These are phyloP conservation scores for Neoarius graeffei DNA, from an alignment of 2,113 vertebrate species.

Conservation along the genomic window DNA sequence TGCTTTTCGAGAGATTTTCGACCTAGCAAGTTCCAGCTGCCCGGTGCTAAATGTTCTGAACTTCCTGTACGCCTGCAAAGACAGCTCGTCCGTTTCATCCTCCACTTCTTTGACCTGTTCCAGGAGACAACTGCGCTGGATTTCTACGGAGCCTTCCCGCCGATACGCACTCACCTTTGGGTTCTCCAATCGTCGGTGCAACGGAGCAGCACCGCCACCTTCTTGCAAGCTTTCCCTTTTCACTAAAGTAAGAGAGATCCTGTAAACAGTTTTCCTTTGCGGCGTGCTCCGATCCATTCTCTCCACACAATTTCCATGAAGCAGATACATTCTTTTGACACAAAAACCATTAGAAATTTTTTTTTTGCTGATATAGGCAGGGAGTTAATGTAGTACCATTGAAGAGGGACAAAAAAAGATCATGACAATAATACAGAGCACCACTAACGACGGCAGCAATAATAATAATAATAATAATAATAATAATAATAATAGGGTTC, in stretches of 20 bases:
- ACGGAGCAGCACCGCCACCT: slow-evolving; percentile 7
- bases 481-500: not conserved
- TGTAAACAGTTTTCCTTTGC: slow-evolving; percentile 85
- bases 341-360: not conserved
- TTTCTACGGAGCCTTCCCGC: slow-evolving; percentile 60
- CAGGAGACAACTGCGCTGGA: slow-evolving; percentile 62
- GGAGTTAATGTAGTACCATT: not conserved
- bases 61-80: slow-evolving; percentile 69
- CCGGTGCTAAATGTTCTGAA: slow-evolving; percentile 90
- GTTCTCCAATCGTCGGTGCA: slow-evolving; percentile 54
- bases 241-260: slow-evolving; percentile 93
- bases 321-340: slow-evolving; percentile 78
- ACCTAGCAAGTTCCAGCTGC: slow-evolving; percentile 85
- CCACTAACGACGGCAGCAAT: not conserved
- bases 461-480: slow-evolving; percentile 1
- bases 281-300: slow-evolving; percentile 80
- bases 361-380: not conserved
- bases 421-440: slow-evolving; percentile 1
- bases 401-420: not conserved
- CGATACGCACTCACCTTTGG: slow-evolving; percentile 57
- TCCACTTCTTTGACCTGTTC: slow-evolving; percentile 75
- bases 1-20: slow-evolving; percentile 68
- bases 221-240: slow-evolving; percentile 82
- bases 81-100: slow-evolving; percentile 65
- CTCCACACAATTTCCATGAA: slow-evolving; percentile 75